Conservation (phyloP, 2,888 invertebrate genomes). For the Lepidocyrtinus sp. region DNA sequence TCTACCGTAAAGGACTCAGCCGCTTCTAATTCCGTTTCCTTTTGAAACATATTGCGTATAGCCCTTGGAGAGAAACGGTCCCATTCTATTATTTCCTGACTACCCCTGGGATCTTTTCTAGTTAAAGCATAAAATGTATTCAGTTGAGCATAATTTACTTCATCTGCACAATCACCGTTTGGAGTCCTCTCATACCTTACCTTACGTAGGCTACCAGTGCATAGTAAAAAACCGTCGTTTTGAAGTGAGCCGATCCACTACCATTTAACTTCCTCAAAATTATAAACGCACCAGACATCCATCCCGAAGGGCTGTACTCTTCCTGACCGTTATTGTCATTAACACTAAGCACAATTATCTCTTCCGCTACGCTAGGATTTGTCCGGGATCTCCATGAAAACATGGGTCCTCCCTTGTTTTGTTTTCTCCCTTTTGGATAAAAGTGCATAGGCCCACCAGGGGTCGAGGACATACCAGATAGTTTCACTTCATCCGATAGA, state of each 20-base stretch:
- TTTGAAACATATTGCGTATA: neutral
- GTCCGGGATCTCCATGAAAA: conserved; percentile 15
- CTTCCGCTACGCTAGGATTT: neutral
- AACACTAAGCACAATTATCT: neutral
- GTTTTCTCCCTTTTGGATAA: neutral
- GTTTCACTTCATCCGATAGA: neutral
- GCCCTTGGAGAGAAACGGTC: conserved; percentile 18
- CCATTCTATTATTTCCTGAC: conserved; percentile 18
- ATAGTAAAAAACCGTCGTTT: conserved; percentile 6
- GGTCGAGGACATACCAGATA: neutral
- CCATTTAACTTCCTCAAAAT: neutral
- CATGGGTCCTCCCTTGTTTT: neutral
- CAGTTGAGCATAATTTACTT: neutral
- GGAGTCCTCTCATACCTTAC: conserved; percentile 33
- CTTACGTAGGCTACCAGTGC: conserved; percentile 36
- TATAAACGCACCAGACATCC: conserved; percentile 29
- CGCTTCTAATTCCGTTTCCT: neutral
- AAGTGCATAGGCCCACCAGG: neutral
- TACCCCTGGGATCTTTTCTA: conserved; percentile 29
- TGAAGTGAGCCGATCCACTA: neutral
- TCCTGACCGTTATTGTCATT: neutral
- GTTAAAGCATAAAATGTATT: neutral
- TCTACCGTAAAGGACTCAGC: neutral
- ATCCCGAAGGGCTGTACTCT: neutral
- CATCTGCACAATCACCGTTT: too few species aligned